Conservation (phyloP, 2,797 vertebrate genomes). For the Crenuchus spilurus region DNA sequence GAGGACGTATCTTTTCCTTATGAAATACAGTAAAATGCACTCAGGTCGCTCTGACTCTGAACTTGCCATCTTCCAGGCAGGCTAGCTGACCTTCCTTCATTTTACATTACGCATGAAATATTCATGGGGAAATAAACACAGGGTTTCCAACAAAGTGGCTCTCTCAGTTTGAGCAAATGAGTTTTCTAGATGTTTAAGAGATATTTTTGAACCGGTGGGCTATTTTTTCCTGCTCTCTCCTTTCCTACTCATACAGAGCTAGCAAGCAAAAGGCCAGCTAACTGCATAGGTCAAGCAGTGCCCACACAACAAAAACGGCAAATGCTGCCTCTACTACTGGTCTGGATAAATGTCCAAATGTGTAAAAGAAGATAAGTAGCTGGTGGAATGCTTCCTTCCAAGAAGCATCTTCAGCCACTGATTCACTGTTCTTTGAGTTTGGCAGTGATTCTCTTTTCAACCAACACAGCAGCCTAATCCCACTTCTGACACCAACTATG, state of each 20-base stretch:
- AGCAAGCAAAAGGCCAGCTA: conserved; percentile 68
- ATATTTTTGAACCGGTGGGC: conserved; percentile 64
- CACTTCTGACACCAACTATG: no score
- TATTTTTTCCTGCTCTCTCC: conserved; percentile 76
- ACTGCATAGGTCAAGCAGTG: no score
- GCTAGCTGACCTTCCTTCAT: conserved; percentile 58
- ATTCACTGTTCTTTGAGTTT: no score
- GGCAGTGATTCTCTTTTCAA: no score
- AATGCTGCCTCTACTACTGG: no score
- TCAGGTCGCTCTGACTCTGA: conserved; percentile 41
- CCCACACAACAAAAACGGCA: no score
- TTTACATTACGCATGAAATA: conserved; percentile 62
- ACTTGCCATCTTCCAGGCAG: conserved; percentile 27
- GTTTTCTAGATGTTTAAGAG: conserved; percentile 44
- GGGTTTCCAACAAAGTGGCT: conserved; percentile 44
- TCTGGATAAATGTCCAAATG: no score
- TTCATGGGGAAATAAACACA: conserved; percentile 58
- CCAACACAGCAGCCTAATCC: no score
- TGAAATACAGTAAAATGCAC: conserved; percentile 66
- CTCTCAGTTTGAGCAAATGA: conserved; percentile 40
- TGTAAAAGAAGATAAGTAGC: no score
- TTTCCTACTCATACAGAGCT: conserved; percentile 70
- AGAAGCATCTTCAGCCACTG: no score
- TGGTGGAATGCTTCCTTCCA: no score
- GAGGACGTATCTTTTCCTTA: conserved; percentile 47